Base-by-base conservation (phyloP, 1,140 invertebrate species). In the Ceratina calcarata region DNA sequence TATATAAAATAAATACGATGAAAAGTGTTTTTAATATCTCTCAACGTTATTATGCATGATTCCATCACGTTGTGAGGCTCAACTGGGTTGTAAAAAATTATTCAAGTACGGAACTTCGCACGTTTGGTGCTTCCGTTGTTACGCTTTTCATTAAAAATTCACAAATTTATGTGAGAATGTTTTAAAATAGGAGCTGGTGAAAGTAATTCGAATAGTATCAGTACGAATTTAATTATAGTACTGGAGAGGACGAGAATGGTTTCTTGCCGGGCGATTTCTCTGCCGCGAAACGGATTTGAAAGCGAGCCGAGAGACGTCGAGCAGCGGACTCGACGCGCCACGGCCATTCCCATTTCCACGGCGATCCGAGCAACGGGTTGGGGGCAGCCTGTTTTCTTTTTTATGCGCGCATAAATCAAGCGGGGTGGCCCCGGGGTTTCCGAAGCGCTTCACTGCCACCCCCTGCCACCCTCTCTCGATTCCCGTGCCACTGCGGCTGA, bases 351-450 rank as follows among this genome's bases (percentile, higher is more conserved):
- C 84, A 84, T 84, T 86, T 86, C 70, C 79, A 75, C 55, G 60
- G 72, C 70, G 82, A 83, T 75, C 77, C 83, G 58, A 10, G 37
- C 37, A 10, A 45, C 6, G 37, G 37, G 37, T 45, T 10, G 37
- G 37, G n/a, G 37, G 4, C 7, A 53, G 32, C 60, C 58, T 85
- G 83, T 86, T 86, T 86, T 81, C 70, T 86, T 86, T 86, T 86
- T 86, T 86, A 83, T 78, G 76, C 70, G 73, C 65, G 85, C 85
- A 86, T 86, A 86, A 86, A 86, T 86, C 85, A 86, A 80, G 73
- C 80, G 58, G 79, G 77, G 68, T 64, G 55, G 13, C 66, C 57
- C 62, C 20, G 70, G 51, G 75, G 69, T 70, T 75, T 53, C 66
- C 55, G 78, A 81, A 71, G 72, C 68, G 58, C 55, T 73, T 65